These are phyloP conservation scores for Mercenaria mercenaria DNA, from an alignment of 1,140 invertebrate species.

Conservation along the genomic window DNA sequence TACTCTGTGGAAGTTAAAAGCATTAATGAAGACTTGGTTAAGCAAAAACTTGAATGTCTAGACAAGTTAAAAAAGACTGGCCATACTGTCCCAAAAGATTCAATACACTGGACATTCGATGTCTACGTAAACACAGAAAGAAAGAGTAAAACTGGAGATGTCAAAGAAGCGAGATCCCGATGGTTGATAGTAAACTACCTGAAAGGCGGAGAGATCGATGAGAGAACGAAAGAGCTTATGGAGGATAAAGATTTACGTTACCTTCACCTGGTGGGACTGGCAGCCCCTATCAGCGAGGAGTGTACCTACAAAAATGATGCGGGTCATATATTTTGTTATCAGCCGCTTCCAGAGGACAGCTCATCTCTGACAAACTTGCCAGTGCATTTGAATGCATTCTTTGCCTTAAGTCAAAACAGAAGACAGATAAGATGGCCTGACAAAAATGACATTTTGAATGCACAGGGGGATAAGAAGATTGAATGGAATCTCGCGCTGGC, in stretches of 20 bases:
- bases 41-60: neutral
- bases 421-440: slow-evolving; percentile 77
- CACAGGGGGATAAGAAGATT: slow-evolving; percentile 62
- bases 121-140: neutral
- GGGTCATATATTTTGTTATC: slow-evolving; percentile 77
- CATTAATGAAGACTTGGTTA: neutral
- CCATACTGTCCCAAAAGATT: neutral
- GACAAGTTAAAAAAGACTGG: neutral
- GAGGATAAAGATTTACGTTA: slow-evolving; percentile 44
- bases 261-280: slow-evolving; percentile 72
- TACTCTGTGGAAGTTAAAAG: neutral
- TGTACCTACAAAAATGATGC: neutral
- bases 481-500: slow-evolving; percentile 77
- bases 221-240: slow-evolving; percentile 19
- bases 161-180: neutral
- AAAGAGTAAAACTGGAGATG: neutral
- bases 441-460: neutral
- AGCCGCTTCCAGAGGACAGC: slow-evolving; percentile 75
- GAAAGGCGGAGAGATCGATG: slow-evolving; percentile 25
- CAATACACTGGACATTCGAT: neutral
- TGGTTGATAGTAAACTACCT: slow-evolving; percentile 42
- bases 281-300: slow-evolving; percentile 40
- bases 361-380: slow-evolving; percentile 74
- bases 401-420: slow-evolving; percentile 76
- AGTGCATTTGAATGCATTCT: slow-evolving; percentile 79